These are phyloP conservation scores for Drosophila insularis DNA, from an alignment of 1,140 invertebrate species.

Conservation along the genomic window DNA sequence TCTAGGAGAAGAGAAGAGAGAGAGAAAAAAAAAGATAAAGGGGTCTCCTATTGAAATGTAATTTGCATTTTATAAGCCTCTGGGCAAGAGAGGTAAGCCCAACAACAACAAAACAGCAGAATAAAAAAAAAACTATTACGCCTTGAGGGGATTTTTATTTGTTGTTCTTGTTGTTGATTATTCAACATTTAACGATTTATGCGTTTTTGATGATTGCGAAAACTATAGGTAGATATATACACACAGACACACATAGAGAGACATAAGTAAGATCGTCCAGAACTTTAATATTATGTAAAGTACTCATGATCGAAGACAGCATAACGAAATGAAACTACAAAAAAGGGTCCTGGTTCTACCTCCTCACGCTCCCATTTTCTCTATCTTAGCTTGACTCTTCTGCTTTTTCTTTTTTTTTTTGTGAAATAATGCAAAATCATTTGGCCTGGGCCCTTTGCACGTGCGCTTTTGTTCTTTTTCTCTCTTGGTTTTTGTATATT, in stretches of 20 bases:
- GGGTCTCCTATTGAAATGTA: slow-evolving; percentile 67
- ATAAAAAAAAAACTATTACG: slow-evolving; percentile 33
- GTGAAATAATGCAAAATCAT: slow-evolving; percentile 45
- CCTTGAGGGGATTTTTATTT: slow-evolving; percentile 16
- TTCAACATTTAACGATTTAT: slow-evolving; percentile 17
- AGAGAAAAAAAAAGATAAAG: slow-evolving; percentile 32
- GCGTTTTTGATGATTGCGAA: slow-evolving; percentile 29
- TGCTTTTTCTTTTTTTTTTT: background rate
- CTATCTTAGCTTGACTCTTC: background rate
- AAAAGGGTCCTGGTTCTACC: background rate
- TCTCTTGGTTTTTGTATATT: background rate
- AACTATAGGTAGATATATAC: background rate
- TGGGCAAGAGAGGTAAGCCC: slow-evolving; percentile 10
- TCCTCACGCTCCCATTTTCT: background rate
- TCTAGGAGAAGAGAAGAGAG: background rate
- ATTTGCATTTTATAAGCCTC: slow-evolving; percentile 75
- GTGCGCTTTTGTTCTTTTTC: slow-evolving; percentile 38
- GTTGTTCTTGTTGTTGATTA: slow-evolving; percentile 7
- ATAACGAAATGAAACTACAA: background rate
- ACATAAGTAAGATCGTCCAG: slow-evolving; percentile 43
- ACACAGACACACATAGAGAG: no score
- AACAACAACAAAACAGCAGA: background rate
- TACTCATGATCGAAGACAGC: slow-evolving; percentile 61
- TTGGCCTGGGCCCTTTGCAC: slow-evolving; percentile 54
- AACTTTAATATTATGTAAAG: slow-evolving; percentile 66